Base-by-base conservation (phyloP, 2,113 vertebrate species). In the Scomber scombrus region DNA sequence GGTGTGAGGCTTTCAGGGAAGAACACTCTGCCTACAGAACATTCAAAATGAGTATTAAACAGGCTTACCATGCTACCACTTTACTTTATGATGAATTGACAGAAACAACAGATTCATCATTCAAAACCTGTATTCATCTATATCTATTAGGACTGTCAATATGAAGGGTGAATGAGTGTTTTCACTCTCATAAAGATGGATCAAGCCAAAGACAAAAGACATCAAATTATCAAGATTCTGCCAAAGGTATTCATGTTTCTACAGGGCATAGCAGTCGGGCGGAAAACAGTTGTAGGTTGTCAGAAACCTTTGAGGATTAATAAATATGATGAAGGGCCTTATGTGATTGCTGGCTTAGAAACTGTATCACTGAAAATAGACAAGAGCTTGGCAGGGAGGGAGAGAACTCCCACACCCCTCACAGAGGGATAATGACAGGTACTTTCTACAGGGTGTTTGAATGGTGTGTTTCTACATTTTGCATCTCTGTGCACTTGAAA, bases 261-360 rank as follows among this genome's bases (percentile, higher is more conserved):
- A 81, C 83, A 90, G 81, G 74, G 87, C 90, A 92, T 89, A 93
- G 78, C 86, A 63, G 71, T 83, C 87, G 81, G 93, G 85, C 82
- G 90, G 78, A 82, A 88, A 91, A 91, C 87, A 90, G 92, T 92
- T 92, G 90, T 87, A 87, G 85, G 90, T 90, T 91, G 90, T 94
- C 93, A 93, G 80, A 85, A 91, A 91, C 78, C 81, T 90, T 92
- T 90, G 81, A 91, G 78, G 86, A 91, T 92, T 87, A 88, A 93
- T 93, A 91, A 90, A 94, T 89, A 88, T 91, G 91, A 91, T 90
- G 89, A 89, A 91, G 93, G 89, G 85, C 87, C 85, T 90, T 93
- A 93, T 85, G 85, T 90, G 90, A 94, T 93, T 93, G 90, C 90
- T 88, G 84, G 88, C 90, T 93, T 92, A 86, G 87, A 93, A 92